These are phyloP conservation scores for Cantharis rufa DNA, from an alignment of 2,888 invertebrate species.

Conservation along the genomic window DNA sequence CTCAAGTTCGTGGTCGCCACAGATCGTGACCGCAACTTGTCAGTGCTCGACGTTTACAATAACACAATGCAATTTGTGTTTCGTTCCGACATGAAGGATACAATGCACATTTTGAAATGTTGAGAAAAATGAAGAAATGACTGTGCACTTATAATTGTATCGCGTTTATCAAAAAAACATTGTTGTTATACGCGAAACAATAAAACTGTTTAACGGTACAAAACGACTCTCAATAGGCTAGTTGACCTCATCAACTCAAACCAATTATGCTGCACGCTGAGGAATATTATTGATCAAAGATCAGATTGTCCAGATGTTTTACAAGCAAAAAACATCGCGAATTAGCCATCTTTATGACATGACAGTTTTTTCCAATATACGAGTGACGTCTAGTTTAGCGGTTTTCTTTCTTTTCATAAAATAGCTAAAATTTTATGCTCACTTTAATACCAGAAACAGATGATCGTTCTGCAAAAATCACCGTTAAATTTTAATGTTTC, in stretches of 20 bases:
- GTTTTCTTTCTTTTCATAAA: neutral
- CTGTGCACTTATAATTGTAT: neutral
- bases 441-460: neutral
- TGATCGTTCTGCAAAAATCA: neutral
- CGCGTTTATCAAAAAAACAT: neutral
- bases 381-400: neutral
- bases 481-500: neutral
- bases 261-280: conserved; percentile 1
- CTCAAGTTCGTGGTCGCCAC: conserved; percentile 14
- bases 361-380: neutral
- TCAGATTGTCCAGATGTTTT: conserved; percentile 4
- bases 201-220: conserved; percentile 2
- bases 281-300: neutral
- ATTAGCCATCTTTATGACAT: neutral
- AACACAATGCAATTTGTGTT: neutral
- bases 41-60: neutral
- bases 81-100: neutral
- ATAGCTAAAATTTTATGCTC: neutral
- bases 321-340: neutral
- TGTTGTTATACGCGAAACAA: neutral
- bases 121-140: neutral
- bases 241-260: neutral
- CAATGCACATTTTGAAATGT: neutral
- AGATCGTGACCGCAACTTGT: conserved; percentile 10
- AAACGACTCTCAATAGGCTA: neutral